phyloP scores from a whole-genome alignment of 1,140 invertebrate genomes.

The Helicoverpa zea region DNA sequence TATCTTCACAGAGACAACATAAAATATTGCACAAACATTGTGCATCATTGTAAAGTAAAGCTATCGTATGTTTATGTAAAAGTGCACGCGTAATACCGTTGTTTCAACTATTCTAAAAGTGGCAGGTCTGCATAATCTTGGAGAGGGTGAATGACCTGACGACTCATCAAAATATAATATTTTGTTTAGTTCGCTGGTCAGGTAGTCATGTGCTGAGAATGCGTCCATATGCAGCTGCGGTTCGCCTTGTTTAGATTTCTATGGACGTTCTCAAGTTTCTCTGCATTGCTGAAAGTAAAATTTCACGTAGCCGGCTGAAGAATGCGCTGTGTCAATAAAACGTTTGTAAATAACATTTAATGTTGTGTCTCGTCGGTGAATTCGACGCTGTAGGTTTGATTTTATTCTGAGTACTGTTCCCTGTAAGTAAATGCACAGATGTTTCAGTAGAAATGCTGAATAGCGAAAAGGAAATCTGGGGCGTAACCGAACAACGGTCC shows the following conservation, averaged over 20 bases:
- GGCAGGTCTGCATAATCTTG: constrained; percentile 40
- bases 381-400: background rate
- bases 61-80: constrained; percentile 24
- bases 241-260: constrained; percentile 57
- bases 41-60: constrained; percentile 7
- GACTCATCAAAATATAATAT: constrained; percentile 57
- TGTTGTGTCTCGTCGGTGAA: background rate
- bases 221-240: constrained; percentile 51
- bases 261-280: constrained; percentile 48
- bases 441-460: too few species aligned
- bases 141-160: constrained; percentile 66
- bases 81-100: constrained; percentile 10
- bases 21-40: background rate
- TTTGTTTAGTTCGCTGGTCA: constrained; percentile 41
- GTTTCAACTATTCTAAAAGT: constrained; percentile 41
- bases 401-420: too few species aligned
- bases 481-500: too few species aligned
- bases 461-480: too few species aligned
- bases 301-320: constrained; percentile 7
- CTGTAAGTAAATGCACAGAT: too few species aligned
- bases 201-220: constrained; percentile 48
- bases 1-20: background rate
- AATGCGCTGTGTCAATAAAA: constrained; percentile 7
- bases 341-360: background rate
- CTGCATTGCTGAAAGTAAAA: constrained; percentile 27